Conservation (phyloP, 2,797 vertebrate species). For the Gymnocypris eckloni region DNA sequence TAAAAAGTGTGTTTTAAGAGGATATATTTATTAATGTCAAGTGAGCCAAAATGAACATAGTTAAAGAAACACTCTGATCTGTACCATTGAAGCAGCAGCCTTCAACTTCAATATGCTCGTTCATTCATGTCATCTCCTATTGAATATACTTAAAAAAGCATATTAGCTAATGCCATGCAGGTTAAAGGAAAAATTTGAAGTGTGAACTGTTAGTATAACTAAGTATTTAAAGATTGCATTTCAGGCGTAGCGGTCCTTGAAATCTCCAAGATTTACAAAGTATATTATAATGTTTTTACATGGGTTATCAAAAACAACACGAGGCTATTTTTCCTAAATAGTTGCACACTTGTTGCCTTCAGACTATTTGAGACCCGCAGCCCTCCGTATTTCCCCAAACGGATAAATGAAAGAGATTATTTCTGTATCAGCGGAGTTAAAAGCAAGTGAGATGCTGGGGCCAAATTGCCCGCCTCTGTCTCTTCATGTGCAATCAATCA, state of each 20-base stretch:
- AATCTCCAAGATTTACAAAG: conserved; percentile 10
- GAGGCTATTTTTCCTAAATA: conserved; percentile 41
- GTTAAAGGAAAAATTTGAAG: background rate
- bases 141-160: conserved; percentile 3
- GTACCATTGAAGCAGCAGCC: background rate
- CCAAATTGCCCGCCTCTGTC: conserved; percentile 84
- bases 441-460: conserved; percentile 80
- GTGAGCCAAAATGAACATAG: background rate
- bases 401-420: conserved; percentile 67
- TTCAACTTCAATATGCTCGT: background rate
- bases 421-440: conserved; percentile 79
- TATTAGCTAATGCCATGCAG: background rate
- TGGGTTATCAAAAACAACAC: conserved; percentile 40
- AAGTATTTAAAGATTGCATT: background rate
- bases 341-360: conserved; percentile 59
- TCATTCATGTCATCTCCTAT: background rate
- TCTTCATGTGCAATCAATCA: conserved; percentile 88
- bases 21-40: background rate
- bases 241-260: background rate
- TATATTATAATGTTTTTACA: conserved; percentile 28
- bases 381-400: conserved; percentile 61
- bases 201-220: background rate
- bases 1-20: background rate
- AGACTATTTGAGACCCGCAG: conserved; percentile 41
- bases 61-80: background rate